phyloP scores from a whole-genome alignment of 1,140 invertebrate genomes.

The Gryllus bimaculatus region DNA sequence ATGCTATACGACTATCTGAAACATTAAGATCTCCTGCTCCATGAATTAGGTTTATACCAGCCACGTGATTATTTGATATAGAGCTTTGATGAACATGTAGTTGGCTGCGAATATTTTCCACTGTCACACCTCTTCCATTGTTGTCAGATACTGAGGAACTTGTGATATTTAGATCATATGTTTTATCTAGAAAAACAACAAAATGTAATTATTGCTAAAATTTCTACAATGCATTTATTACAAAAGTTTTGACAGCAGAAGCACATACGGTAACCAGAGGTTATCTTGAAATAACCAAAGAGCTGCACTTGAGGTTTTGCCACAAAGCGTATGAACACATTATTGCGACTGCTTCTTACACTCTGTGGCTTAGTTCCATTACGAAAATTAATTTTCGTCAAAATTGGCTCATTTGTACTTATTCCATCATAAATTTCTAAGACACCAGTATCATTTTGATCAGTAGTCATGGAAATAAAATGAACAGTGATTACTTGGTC shows the following conservation, averaged over 20 bases:
- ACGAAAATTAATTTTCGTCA: constrained; percentile 54
- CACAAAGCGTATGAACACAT: constrained; percentile 64
- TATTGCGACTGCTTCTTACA: constrained; percentile 63
- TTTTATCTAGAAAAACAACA: constrained; percentile 48
- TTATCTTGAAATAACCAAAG: constrained; percentile 62
- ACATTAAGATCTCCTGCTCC: constrained; percentile 90
- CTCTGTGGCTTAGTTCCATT: constrained; percentile 79
- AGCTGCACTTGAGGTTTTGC: constrained; percentile 58
- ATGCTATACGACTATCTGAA: constrained; percentile 75
- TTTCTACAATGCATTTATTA: not conserved
- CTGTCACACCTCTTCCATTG: constrained; percentile 80
- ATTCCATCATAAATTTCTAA: constrained; percentile 72
- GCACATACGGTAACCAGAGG: constrained; percentile 53
- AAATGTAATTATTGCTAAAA: constrained; percentile 5
- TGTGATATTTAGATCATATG: constrained; percentile 78
- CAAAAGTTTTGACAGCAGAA: not conserved
- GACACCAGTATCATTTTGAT: constrained; percentile 58
- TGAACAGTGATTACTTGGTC: constrained; percentile 75
- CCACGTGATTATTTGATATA: constrained; percentile 80
- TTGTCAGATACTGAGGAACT: constrained; percentile 79
- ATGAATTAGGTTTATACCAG: constrained; percentile 73
- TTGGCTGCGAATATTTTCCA: constrained; percentile 74
- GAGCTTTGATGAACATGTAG: constrained; percentile 69
- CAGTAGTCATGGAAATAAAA: constrained; percentile 66
- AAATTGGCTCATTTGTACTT: constrained; percentile 52